These are phyloP conservation scores for Ellobius talpinus DNA, from an alignment of 2,113 vertebrate genomes.

Conservation along the genomic window DNA sequence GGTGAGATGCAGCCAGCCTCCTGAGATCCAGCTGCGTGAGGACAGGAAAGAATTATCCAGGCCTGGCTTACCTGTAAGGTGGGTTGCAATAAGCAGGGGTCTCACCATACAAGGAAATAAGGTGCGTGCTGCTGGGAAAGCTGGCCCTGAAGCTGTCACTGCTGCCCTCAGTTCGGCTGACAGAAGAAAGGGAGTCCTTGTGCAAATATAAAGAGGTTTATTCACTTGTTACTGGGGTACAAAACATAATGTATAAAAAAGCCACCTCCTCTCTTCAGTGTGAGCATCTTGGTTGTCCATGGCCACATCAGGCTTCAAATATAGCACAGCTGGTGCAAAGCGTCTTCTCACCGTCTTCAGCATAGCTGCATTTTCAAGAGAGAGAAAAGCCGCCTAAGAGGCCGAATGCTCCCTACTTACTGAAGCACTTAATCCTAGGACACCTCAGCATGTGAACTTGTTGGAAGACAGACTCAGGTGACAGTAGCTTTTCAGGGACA, in stretches of 20 bases:
- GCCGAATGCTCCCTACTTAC: accelerated
- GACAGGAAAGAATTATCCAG: background rate
- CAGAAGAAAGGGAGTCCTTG: background rate
- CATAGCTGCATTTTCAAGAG: conserved; percentile 71
- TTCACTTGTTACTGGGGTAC: conserved; percentile 65
- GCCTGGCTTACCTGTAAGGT: background rate
- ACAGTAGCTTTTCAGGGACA: background rate
- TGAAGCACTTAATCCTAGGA: background rate
- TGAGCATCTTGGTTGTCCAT: background rate
- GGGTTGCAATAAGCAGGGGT: background rate
- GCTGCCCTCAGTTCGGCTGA: accelerated
- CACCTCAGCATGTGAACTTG: background rate
- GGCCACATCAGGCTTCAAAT: conserved; percentile 84
- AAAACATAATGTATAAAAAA: conserved; percentile 76
- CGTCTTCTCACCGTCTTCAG: conserved; percentile 83
- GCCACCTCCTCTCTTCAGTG: conserved; percentile 25
- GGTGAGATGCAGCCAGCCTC: background rate
- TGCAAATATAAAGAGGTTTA: conserved; percentile 79
- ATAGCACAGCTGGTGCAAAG: conserved; percentile 86
- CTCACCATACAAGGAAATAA: background rate
- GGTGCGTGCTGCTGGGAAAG: background rate
- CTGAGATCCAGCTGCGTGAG: background rate
- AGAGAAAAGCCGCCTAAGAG: background rate
- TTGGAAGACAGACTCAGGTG: background rate
- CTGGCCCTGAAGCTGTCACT: too few relatives aligned